Evolutionary conservation across 1,140 invertebrate genomes (phyloP), one percentile per base, ranked within the genome.

Genomic region (Drosophila nikananu): DNA sequence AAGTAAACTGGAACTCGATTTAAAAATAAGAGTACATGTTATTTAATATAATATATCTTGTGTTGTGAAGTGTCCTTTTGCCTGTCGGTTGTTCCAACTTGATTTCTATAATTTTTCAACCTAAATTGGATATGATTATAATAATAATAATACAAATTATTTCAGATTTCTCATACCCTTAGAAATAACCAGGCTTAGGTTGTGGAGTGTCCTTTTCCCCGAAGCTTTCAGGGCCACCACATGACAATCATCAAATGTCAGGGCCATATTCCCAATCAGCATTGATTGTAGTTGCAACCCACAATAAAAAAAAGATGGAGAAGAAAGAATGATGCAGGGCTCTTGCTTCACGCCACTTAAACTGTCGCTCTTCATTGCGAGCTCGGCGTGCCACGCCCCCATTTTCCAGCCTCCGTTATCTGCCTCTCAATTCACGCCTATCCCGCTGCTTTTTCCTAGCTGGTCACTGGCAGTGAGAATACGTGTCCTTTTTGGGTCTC

Each of bases 331-430:
- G 35, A 37, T 37, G 74, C 78, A 75, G 62, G 42, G 42, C 72
- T 70, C 75, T 83, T 42, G 39, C 55, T 76, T 41, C 27, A 54
- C 58, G 76, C 65, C 83, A 81, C 80, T 87, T 80, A 74, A 87
- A 80, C 80, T 87, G 84, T 87, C 83, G 83, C 83, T 87, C 77
- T 80, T 79, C 86, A 89, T 89, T 84, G 81, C 81, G 59, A 77
- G 42, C 27, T 44, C 61, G 30, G 6, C 60, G 32, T 30, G 25
- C 52, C 46, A 64, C 48, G 27, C 66, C 48, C 25, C 42, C 25
- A 44, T 25, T 39, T 10, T 27, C 37, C 61, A 10, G n/a, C 21
- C n/a, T 58, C 51, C 66, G 49, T 52, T 60, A 57, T 17, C 54
- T 21, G 54, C 55, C 49, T 60, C 32, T 61, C 51, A 27, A 46